A percentile compares a stretch with the other conserved stretches of the same genome.
Conservation (phyloP, 2,113 vertebrate genomes). For the Sinocyclocheilus rhinocerous region DNA sequence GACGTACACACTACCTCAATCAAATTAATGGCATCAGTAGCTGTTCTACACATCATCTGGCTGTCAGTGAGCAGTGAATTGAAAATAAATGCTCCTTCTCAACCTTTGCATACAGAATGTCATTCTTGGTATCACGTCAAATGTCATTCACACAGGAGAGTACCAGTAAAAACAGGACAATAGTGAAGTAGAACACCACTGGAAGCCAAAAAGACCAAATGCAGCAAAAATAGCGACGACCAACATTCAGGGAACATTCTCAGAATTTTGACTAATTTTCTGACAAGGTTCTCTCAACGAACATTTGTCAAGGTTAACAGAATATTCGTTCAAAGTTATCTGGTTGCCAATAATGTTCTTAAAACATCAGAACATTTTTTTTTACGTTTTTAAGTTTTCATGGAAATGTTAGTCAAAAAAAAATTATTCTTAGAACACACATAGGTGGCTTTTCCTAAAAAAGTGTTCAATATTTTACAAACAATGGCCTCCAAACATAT, state of each 20-base stretch:
- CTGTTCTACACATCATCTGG: constrained; percentile 1
- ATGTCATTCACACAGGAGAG: neutral
- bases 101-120: neutral
- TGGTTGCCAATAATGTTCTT: too few species aligned
- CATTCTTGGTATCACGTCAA: neutral
- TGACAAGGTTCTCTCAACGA: too few species aligned
- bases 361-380: too few species aligned
- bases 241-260: neutral
- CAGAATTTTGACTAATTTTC: too few species aligned
- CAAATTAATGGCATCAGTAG: constrained; percentile 24
- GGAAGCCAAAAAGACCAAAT: neutral
- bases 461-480: neutral
- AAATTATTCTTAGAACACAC: too few species aligned
- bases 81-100: constrained; percentile 32
- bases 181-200: neutral
- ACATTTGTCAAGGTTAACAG: too few species aligned
- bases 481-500: neutral
- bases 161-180: neutral
- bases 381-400: too few species aligned
- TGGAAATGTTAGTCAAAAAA: too few species aligned
- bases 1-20: constrained; percentile 23
- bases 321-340: too few species aligned
- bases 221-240: neutral
- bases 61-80: constrained; percentile 12
- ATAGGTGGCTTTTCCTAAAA: neutral